phyloP scores from a whole-genome alignment of 1,140 invertebrate species.

The Microplitis mediator region DNA sequence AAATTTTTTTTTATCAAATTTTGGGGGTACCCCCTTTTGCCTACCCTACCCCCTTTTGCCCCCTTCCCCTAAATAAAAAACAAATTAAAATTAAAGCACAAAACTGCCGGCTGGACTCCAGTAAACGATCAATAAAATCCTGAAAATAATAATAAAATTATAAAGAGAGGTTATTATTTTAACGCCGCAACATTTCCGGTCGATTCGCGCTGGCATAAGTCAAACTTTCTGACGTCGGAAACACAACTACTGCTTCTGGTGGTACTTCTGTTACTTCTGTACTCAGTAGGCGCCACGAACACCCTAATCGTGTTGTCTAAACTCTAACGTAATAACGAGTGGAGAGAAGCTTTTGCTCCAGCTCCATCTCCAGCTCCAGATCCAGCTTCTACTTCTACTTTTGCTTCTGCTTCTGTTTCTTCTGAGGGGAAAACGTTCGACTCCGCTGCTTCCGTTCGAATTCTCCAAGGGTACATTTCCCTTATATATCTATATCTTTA shows the following conservation, averaged over 20 bases:
- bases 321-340: conserved; percentile 20
- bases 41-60: too few relatives aligned
- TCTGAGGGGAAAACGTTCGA: conserved; percentile 16
- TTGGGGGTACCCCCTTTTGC: too few relatives aligned
- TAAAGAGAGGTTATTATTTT: conserved; percentile 13
- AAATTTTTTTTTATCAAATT: too few relatives aligned
- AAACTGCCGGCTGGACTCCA: too few relatives aligned
- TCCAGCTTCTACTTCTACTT: too few relatives aligned
- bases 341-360: neutral
- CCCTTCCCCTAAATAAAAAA: too few relatives aligned
- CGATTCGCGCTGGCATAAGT: conserved; percentile 14
- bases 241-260: too few relatives aligned
- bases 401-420: too few relatives aligned
- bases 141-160: neutral
- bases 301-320: conserved; percentile 11
- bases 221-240: conserved; percentile 9
- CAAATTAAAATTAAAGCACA: too few relatives aligned
- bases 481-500: neutral
- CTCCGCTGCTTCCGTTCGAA: conserved; percentile 28
- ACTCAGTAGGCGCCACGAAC: neutral
- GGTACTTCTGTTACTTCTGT: too few relatives aligned
- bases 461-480: conserved; percentile 21
- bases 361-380: too few relatives aligned
- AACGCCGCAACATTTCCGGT: conserved; percentile 8
- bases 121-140: neutral